Base-by-base conservation (phyloP, 2,888 invertebrate species). In the Zaprionus obscuricornis region DNA sequence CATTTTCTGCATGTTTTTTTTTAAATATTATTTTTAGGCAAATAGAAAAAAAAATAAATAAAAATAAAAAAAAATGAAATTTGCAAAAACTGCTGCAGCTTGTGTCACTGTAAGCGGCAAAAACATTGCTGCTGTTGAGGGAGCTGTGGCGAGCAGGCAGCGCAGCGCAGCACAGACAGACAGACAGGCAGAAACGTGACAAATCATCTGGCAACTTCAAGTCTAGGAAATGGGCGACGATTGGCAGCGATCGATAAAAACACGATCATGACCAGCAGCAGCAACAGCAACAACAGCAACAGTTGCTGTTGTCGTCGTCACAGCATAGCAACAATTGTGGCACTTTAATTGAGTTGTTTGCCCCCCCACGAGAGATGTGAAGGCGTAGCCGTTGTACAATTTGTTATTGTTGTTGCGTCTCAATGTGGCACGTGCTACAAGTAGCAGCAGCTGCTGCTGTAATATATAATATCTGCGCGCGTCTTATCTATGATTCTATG, bases 1-100 rank as follows among this genome's bases (percentile, higher is more conserved):
- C 3, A 45, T 27, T n/a, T 58, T 20, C n/a, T 46, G 45, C 7
- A 22, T 60, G 29, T 16, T 56, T 20, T 14, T 45, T 67, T 50
- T 69, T 45, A 59, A 68, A 57, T 52, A 75, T 58, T 76, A 76
- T 76, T 76, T 76, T 78, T 62, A 74, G 79, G 51, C 71, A 58
- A 56, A 63, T 49, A 31, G 47, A 54, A 13, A 49, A 55, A 26
- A 45, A 29, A 27, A 26, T 43, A 26, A 18, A 34, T 31, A 56
- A 34, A 31, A 71, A 66, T 66, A 71, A 70, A 67, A 58, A 40
- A 27, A 62, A 62, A 14, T 10, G 40, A 74, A 68, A 68, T 56
- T 55, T 42, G 55, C 55, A 71, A 65, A n/a, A n/a, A n/a, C n/a
- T n/a, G n/a, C 46, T 45, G 49, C 56, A 62, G 26, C 60, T 60